Percentiles rank a stretch among this genome's conserved stretches.
These are phyloP conservation scores for Andrena bucephala DNA, from an alignment of 2,888 invertebrate species.

Conservation along the genomic window DNA sequence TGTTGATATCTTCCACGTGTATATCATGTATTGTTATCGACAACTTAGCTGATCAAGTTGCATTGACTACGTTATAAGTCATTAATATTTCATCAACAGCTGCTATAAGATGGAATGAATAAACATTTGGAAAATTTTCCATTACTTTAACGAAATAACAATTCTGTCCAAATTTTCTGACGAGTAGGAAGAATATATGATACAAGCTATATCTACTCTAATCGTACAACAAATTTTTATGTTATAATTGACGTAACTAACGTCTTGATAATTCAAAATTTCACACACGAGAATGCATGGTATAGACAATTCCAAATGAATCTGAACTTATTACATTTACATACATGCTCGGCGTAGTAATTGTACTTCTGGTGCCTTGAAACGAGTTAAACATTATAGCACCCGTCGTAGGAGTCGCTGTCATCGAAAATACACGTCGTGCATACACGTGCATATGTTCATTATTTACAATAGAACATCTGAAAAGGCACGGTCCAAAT, in stretches of 20 bases:
- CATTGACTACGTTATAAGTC: background rate
- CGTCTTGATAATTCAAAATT: no score
- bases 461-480: constrained; percentile 17
- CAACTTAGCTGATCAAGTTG: background rate
- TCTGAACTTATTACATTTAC: constrained; percentile 1
- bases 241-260: no score
- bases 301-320: constrained; percentile 10
- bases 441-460: constrained; percentile 21
- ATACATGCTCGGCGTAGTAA: constrained; percentile 20
- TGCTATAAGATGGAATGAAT: background rate
- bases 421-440: constrained; percentile 45
- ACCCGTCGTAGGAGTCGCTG: constrained; percentile 24
- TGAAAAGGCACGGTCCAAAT: background rate
- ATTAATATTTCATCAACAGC: background rate
- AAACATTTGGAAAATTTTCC: background rate
- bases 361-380: constrained; percentile 30
- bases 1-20: background rate
- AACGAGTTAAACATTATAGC: constrained; percentile 48
- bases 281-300: background rate
- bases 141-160: no score
- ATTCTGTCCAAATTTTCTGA: no score
- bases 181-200: no score
- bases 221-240: no score
- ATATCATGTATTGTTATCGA: background rate
- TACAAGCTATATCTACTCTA: no score